Conservation (phyloP, 2,888 invertebrate genomes). For the Acanthosepion lycidas region DNA sequence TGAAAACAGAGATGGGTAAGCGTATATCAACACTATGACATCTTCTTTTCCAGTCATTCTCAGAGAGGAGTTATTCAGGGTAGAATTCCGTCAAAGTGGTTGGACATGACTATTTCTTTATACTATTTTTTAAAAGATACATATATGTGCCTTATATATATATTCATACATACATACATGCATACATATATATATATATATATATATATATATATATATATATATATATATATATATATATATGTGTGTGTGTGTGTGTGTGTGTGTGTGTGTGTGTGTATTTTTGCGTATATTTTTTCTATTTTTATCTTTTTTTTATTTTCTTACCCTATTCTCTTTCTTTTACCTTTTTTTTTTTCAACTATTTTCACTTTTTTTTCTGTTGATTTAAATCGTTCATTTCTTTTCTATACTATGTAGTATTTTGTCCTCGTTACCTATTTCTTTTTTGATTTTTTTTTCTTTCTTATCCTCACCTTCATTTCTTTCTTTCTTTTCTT, state of each 20-base stretch:
- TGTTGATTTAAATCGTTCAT: too few relatives aligned
- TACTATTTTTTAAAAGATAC: neutral
- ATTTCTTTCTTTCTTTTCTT: neutral
- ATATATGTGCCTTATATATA: neutral
- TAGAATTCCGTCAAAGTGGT: neutral
- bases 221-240: neutral
- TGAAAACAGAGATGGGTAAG: neutral
- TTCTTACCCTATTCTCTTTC: too few relatives aligned
- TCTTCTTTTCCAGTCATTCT: neutral
- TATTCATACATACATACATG: neutral
- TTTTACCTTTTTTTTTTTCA: too few relatives aligned
- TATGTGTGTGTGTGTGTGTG: too few relatives aligned
- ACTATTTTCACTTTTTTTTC: too few relatives aligned
- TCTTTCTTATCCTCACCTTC: neutral
- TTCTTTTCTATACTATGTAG: too few relatives aligned
- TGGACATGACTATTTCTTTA: neutral
- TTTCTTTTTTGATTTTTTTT: too few relatives aligned
- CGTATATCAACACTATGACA: neutral
- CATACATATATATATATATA: neutral
- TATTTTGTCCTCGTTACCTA: too few relatives aligned
- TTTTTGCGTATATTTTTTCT: too few relatives aligned
- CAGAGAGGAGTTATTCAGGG: neutral
- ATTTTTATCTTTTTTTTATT: too few relatives aligned
- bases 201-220: neutral
- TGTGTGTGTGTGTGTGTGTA: too few relatives aligned